Evolutionary conservation across 1,140 invertebrate genomes (phyloP).

Genomic region (Heterodera carotae): DNA sequence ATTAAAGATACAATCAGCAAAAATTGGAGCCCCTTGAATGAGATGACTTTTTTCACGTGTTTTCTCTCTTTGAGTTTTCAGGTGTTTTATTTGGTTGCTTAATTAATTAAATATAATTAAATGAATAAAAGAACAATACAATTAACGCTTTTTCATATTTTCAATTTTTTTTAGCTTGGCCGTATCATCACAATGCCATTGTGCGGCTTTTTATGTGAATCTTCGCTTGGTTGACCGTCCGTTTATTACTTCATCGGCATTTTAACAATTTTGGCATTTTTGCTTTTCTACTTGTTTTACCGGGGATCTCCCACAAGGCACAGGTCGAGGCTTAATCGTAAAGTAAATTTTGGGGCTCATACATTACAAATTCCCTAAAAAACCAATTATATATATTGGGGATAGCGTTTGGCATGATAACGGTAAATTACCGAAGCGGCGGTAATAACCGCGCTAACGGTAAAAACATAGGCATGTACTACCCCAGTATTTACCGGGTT

Average conservation of each 20-base stretch:
- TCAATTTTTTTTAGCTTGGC: slow-evolving; percentile 23
- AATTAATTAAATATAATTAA: neutral
- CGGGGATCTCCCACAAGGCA: slow-evolving; percentile 34
- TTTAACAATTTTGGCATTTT: slow-evolving; percentile 46
- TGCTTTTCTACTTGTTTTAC: slow-evolving; percentile 36
- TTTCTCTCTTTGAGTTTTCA: too few relatives aligned
- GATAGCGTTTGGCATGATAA: too few relatives aligned
- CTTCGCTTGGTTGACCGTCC: slow-evolving; percentile 46
- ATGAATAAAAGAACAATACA: too few relatives aligned
- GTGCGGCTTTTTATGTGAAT: slow-evolving; percentile 53
- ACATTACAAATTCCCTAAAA: too few relatives aligned
- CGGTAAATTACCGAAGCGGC: too few relatives aligned
- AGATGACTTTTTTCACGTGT: too few relatives aligned
- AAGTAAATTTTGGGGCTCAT: too few relatives aligned
- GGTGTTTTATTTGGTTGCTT: too few relatives aligned
- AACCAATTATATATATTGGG: too few relatives aligned
- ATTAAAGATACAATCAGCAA: slow-evolving; percentile 1
- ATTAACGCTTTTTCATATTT: neutral
- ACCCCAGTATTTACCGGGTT: too few relatives aligned
- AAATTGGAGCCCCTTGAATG: neutral
- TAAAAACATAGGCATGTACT: too few relatives aligned
- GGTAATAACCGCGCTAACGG: too few relatives aligned
- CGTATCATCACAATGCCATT: slow-evolving; percentile 51
- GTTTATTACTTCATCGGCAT: slow-evolving; percentile 56
- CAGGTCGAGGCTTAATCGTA: slow-evolving; percentile 3